These are phyloP conservation scores for Chanos chanos DNA, from an alignment of 2,797 vertebrate genomes.

Conservation along the genomic window DNA sequence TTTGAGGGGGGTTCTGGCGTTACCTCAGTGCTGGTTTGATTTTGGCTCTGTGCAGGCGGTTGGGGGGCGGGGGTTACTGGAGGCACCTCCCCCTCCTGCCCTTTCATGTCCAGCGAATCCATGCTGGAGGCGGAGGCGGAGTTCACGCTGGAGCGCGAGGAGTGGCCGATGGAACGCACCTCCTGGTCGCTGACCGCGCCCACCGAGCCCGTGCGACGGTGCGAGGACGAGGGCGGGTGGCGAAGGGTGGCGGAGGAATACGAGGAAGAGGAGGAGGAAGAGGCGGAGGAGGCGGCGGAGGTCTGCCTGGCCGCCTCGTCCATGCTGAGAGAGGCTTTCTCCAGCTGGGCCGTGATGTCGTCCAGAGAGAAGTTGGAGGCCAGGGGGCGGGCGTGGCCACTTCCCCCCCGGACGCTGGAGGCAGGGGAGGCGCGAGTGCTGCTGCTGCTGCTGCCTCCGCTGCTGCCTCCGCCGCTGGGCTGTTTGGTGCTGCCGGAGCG, in stretches of 20 bases:
- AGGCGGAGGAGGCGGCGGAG: slow-evolving; percentile 67
- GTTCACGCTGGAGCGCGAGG: slow-evolving; percentile 79
- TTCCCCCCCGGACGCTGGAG: slow-evolving; percentile 69
- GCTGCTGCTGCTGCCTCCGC: slow-evolving; percentile 76
- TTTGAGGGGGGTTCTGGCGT: no score
- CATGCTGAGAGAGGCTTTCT: slow-evolving; percentile 87
- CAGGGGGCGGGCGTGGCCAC: slow-evolving; percentile 69
- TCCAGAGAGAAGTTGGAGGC: slow-evolving; percentile 90
- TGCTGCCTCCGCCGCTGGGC: slow-evolving; percentile 68
- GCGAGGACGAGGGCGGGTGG: slow-evolving; percentile 61
- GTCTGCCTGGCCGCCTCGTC: slow-evolving; percentile 86
- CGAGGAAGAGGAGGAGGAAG: slow-evolving; percentile 68
- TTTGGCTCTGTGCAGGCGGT: slow-evolving; percentile 55
- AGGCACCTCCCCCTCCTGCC: slow-evolving; percentile 73
- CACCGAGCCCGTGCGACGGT: slow-evolving; percentile 87
- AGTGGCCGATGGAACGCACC: slow-evolving; percentile 74
- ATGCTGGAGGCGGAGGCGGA: slow-evolving; percentile 80
- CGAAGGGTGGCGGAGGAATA: slow-evolving; percentile 58
- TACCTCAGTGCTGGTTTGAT: slow-evolving; percentile 74
- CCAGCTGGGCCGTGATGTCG: slow-evolving; percentile 94
- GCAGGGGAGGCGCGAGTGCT: slow-evolving; percentile 81
- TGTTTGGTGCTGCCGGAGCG: slow-evolving; percentile 69
- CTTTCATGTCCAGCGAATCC: slow-evolving; percentile 83
- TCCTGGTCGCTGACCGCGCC: slow-evolving; percentile 89
- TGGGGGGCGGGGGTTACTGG: slow-evolving; percentile 15